These are phyloP conservation scores for Asbolus verrucosus DNA, from an alignment of 1,140 invertebrate species.

Conservation along the genomic window DNA sequence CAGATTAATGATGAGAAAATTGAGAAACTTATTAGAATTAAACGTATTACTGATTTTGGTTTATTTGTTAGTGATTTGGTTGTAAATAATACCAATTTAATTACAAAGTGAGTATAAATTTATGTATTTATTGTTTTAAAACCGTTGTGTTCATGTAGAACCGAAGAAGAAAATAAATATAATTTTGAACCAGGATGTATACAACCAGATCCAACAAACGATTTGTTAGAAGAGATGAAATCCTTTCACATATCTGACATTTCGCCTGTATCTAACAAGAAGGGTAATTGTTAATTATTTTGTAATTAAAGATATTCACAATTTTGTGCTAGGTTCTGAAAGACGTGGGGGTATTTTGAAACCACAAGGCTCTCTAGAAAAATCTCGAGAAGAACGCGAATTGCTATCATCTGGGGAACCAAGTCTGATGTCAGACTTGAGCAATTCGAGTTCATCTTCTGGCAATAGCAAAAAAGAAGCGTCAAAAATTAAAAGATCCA, in stretches of 20 bases:
- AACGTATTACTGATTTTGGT: constrained; percentile 68
- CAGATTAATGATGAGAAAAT: constrained; percentile 52
- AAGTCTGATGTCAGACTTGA: constrained; percentile 14
- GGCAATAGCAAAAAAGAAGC: constrained; percentile 53
- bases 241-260: constrained; percentile 59
- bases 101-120: constrained; percentile 57
- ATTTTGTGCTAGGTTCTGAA: constrained; percentile 61
- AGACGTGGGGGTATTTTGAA: constrained; percentile 77
- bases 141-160: constrained; percentile 53
- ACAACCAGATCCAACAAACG: constrained; percentile 63
- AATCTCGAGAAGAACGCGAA: constrained; percentile 70
- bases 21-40: constrained; percentile 61
- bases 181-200: constrained; percentile 62
- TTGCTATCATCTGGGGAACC: constrained; percentile 45
- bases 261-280: constrained; percentile 10
- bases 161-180: constrained; percentile 51
- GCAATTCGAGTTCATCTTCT: constrained; percentile 8
- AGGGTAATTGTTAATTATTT: constrained; percentile 14
- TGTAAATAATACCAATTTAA: constrained; percentile 65
- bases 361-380: constrained; percentile 75
- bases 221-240: constrained; percentile 64
- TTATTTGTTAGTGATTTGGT: constrained; percentile 66
- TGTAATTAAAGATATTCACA: neutral
- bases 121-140: neutral
- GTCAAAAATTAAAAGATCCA: constrained; percentile 59